These are phyloP conservation scores for Parauchenoglanis ngamensis DNA, from an alignment of 2,797 vertebrate genomes.

Conservation along the genomic window DNA sequence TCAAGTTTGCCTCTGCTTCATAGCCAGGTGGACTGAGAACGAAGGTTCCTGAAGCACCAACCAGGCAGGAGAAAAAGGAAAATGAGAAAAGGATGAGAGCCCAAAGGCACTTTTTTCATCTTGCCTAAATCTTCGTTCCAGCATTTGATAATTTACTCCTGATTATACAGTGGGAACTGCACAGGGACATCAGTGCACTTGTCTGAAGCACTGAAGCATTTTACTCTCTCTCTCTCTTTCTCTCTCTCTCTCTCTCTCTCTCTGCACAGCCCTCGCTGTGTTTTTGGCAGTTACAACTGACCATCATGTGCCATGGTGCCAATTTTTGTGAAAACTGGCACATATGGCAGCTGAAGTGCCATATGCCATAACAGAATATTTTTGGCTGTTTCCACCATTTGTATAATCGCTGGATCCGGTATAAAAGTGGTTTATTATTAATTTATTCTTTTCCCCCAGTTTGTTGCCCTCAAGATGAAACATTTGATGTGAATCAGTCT, in stretches of 20 bases:
- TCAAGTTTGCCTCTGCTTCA: constrained; percentile 51
- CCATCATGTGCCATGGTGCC: constrained; percentile 92
- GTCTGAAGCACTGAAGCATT: constrained; percentile 57
- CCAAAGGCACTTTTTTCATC: constrained; percentile 40
- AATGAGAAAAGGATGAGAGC: constrained; percentile 30
- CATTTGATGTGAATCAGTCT: constrained; percentile 73
- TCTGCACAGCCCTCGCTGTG: constrained; percentile 84
- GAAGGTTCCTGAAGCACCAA: constrained; percentile 24
- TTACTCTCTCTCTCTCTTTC: constrained; percentile 16
- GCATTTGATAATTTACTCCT: constrained; percentile 51
- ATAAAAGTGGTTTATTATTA: constrained; percentile 84
- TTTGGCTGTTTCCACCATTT: constrained; percentile 93
- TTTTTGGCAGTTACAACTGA: constrained; percentile 99
- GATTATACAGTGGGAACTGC: constrained; percentile 57
- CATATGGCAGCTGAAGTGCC: constrained; percentile 99
- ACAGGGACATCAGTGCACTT: constrained; percentile 61
- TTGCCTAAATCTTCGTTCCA: constrained; percentile 52
- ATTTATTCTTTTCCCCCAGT: constrained; percentile 85
- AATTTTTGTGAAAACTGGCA: constrained; percentile 99
- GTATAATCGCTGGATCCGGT: constrained; percentile 82
- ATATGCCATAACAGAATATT: constrained; percentile 97
- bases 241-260: constrained; percentile 51
- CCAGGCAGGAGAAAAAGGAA: constrained; percentile 29
- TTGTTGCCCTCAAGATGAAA: constrained; percentile 72
- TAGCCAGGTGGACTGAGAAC: constrained; percentile 40